phyloP scores from a whole-genome alignment of 2,888 invertebrate genomes.

The Brachyopa scutellaris region DNA sequence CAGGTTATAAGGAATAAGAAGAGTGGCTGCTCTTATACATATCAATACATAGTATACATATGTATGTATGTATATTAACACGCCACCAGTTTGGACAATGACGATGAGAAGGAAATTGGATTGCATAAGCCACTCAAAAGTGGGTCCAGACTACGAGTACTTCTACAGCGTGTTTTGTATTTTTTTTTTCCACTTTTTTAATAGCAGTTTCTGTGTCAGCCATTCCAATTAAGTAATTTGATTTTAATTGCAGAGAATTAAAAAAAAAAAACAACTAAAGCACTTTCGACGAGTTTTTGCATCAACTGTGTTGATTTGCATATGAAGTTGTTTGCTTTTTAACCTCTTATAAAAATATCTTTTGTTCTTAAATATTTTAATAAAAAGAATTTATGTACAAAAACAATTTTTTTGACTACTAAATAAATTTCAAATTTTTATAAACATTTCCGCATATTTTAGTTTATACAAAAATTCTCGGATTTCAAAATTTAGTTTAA shows the following conservation, averaged over 20 bases:
- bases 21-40: constrained; percentile 18
- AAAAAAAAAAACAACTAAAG: too few species aligned
- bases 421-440: not conserved
- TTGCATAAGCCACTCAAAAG: constrained; percentile 49
- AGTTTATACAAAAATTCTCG: not conserved
- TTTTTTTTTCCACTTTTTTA: too few species aligned
- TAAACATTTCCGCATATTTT: constrained; percentile 1
- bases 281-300: constrained; percentile 2
- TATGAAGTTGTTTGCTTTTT: not conserved
- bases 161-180: not conserved
- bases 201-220: too few species aligned
- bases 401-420: not conserved
- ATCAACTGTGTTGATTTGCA: constrained; percentile 38
- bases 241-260: too few species aligned
- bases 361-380: not conserved
- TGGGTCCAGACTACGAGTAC: not conserved
- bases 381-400: not conserved
- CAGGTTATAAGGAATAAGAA: too few species aligned
- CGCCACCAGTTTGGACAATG: constrained; percentile 21
- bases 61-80: constrained; percentile 6
- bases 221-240: too few species aligned
- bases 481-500: too few species aligned
- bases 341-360: too few species aligned
- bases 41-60: too few species aligned
- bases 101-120: constrained; percentile 58